Conservation (phyloP, 2,888 invertebrate species). For the Drosophila acutilabella region DNA sequence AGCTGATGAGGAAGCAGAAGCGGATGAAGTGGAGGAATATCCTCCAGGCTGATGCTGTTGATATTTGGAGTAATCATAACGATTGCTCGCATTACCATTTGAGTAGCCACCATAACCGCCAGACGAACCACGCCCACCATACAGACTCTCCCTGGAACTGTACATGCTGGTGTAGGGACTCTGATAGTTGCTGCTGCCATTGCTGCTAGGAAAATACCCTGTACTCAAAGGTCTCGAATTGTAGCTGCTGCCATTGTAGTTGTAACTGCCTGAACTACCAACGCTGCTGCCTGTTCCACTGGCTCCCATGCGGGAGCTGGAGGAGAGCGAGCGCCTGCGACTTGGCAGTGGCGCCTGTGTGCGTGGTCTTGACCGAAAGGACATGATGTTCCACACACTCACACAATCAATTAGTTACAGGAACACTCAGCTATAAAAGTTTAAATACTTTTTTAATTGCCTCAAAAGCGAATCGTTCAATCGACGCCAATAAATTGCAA, state of each 20-base stretch:
- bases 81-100: constrained; percentile 76
- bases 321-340: constrained; percentile 85
- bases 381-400: constrained; percentile 72
- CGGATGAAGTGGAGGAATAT: constrained; percentile 36
- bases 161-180: constrained; percentile 84
- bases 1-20: constrained; percentile 48
- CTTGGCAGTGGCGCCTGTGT: constrained; percentile 84
- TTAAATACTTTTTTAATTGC: constrained; percentile 12
- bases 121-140: constrained; percentile 67
- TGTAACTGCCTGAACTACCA: constrained; percentile 47
- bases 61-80: constrained; percentile 65
- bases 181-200: constrained; percentile 74
- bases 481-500: constrained; percentile 43
- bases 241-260: constrained; percentile 51
- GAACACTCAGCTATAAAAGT: constrained; percentile 24
- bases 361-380: constrained; percentile 85
- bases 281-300: constrained; percentile 34
- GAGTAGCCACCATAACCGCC: constrained; percentile 72
- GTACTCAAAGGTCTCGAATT: constrained; percentile 82
- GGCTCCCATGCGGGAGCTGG: constrained; percentile 85
- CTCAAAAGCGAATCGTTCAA: constrained; percentile 37
- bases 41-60: constrained; percentile 45
- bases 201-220: constrained; percentile 81
- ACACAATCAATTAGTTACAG: neutral
- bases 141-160: constrained; percentile 83